Evolutionary conservation across 2,888 invertebrate species (phyloP).

Genomic region (Cerastoderma edule): DNA sequence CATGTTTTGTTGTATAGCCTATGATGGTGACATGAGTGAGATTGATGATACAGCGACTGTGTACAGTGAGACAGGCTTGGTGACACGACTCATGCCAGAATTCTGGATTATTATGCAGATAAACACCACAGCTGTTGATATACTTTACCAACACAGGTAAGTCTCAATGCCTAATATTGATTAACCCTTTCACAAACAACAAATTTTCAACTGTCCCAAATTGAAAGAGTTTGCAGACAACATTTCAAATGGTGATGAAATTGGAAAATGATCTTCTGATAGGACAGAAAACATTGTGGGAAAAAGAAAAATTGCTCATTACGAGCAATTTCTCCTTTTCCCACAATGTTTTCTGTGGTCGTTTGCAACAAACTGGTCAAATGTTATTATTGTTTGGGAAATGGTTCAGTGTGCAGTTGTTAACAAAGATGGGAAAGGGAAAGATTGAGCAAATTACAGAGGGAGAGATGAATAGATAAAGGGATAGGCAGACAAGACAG

Average conservation of each 20-base stretch:
- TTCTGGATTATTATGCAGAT: conserved; percentile 90
- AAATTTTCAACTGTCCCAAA: neutral
- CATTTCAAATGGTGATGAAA: no score
- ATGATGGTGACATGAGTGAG: conserved; percentile 88
- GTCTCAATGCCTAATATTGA: neutral
- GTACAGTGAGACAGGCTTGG: conserved; percentile 77
- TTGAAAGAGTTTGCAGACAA: neutral
- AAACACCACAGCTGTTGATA: conserved; percentile 86
- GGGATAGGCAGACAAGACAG: no score
- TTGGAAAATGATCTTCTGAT: no score
- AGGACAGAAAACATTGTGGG: conserved; percentile 1
- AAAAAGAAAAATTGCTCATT: conserved; percentile 1
- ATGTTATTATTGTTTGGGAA: no score
- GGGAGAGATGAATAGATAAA: no score
- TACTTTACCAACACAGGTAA: conserved; percentile 89
- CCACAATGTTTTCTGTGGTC: no score
- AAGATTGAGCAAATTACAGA: no score
- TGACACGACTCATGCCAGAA: conserved; percentile 86
- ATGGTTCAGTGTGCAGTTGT: no score
- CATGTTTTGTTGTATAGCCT: conserved; percentile 75
- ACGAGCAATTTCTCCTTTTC: no score
- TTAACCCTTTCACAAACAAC: neutral
- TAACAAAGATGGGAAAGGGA: no score
- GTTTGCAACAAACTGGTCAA: no score
- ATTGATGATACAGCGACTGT: conserved; percentile 86